phyloP scores from a whole-genome alignment of 2,888 invertebrate species.

The Gymnoscelis rufifasciata region DNA sequence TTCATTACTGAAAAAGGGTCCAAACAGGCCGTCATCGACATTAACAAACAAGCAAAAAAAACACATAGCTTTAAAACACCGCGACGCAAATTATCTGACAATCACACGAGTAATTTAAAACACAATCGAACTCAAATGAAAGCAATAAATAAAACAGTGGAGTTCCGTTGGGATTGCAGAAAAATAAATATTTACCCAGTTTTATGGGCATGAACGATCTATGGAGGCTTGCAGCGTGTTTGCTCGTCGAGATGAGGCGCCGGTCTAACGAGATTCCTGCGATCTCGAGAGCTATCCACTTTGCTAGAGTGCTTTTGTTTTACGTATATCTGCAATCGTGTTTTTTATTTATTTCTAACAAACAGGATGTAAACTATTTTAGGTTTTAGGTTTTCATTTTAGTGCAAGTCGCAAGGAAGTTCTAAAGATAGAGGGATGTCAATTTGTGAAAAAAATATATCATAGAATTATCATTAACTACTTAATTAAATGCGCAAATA shows the following conservation, averaged over 20 bases:
- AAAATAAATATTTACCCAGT: constrained; percentile 44
- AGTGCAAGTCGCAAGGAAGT: too few species aligned
- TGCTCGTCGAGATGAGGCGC: constrained; percentile 31
- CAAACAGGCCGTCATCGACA: constrained; percentile 6
- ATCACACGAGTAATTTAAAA: constrained; percentile 58
- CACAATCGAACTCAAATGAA: constrained; percentile 52
- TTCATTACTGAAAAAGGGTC: constrained; percentile 7
- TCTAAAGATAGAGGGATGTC: too few species aligned
- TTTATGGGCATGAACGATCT: constrained; percentile 27
- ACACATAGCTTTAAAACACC: constrained; percentile 32
- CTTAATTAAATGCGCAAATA: too few species aligned
- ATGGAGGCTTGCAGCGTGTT: constrained; percentile 24
- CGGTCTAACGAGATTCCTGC: constrained; percentile 22
- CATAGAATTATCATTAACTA: too few species aligned
- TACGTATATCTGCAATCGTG: constrained; percentile 1
- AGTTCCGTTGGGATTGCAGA: constrained; percentile 37
- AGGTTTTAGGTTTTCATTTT: too few species aligned
- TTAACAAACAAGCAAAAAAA: constrained; percentile 21
- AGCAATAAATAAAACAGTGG: constrained; percentile 51
- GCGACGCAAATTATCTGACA: constrained; percentile 49
- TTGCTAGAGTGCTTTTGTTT: constrained; percentile 17
- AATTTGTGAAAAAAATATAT: too few species aligned
- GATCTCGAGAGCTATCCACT: constrained; percentile 18
- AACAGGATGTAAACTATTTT: neutral
- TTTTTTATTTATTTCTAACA: neutral